Evolutionary conservation across 1,140 invertebrate species (phyloP).

Genomic region (Leptonema lineaticorne): DNA sequence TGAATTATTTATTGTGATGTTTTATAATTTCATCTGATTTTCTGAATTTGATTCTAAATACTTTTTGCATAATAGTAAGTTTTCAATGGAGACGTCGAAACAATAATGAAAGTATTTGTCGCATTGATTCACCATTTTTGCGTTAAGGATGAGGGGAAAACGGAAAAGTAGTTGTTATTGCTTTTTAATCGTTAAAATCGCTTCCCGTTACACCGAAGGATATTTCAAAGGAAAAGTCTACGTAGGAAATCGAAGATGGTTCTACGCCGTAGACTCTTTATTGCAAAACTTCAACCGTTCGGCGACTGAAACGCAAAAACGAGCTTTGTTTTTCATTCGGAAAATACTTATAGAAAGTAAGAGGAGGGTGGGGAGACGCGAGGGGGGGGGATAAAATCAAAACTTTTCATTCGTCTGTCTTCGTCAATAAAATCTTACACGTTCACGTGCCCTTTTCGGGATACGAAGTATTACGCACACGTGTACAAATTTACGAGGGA

Average conservation of each 20-base stretch:
- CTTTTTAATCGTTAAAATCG: not conserved
- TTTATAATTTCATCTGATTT: no score
- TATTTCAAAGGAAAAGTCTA: slow-evolving; percentile 4
- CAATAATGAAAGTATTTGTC: no score
- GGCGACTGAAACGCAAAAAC: slow-evolving; percentile 23
- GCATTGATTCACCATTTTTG: no score
- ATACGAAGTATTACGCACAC: not conserved
- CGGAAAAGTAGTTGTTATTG: no score
- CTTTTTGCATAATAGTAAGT: no score
- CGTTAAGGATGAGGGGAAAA: no score
- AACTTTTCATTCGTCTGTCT: slow-evolving; percentile 31
- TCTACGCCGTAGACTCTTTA: slow-evolving; percentile 19
- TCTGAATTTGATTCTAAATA: no score
- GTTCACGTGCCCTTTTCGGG: not conserved
- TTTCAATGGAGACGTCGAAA: no score
- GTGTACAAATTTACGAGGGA: not conserved
- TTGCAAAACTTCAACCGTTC: slow-evolving; percentile 24
- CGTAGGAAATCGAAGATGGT: not conserved
- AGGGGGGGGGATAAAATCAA: slow-evolving; percentile 17
- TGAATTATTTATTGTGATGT: no score
- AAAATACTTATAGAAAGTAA: not conserved
- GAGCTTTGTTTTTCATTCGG: slow-evolving; percentile 17
- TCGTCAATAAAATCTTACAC: slow-evolving; percentile 29
- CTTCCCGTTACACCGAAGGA: not conserved
- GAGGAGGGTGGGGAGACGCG: not conserved